Evolutionary conservation across 2,888 invertebrate genomes (phyloP).

Genomic region (Callinectes sapidus): DNA sequence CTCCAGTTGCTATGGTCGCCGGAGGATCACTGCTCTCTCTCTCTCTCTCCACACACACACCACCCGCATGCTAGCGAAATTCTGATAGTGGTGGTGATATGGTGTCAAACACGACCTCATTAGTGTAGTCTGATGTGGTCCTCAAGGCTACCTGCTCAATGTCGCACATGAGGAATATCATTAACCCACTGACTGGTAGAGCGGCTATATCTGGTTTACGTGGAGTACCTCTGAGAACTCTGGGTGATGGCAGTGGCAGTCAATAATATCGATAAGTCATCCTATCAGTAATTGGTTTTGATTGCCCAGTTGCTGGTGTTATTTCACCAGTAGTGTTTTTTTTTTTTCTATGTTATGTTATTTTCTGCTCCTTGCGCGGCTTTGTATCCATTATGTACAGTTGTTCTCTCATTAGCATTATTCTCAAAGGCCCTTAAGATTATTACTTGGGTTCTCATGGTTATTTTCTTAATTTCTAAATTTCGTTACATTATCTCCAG

Average conservation of each 20-base stretch:
- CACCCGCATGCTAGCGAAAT: not conserved
- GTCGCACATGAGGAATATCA: not conserved
- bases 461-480: too few relatives aligned
- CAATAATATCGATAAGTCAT: not conserved
- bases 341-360: too few relatives aligned
- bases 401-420: too few relatives aligned
- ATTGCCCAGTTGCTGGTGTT: not conserved
- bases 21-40: not conserved
- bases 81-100: too few relatives aligned
- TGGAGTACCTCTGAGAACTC: not conserved
- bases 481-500: too few relatives aligned
- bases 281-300: not conserved
- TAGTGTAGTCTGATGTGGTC: not conserved
- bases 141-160: not conserved
- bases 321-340: too few relatives aligned
- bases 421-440: too few relatives aligned
- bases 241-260: not conserved
- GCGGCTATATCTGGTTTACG: not conserved
- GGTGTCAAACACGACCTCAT: not conserved
- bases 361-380: too few relatives aligned
- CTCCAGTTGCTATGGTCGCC: too few relatives aligned
- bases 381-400: too few relatives aligned
- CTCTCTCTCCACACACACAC: constrained; percentile 24
- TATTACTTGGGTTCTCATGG: too few relatives aligned
- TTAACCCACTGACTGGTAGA: not conserved